phyloP scores from a whole-genome alignment of 2,888 invertebrate genomes.

The Erebia ligea region DNA sequence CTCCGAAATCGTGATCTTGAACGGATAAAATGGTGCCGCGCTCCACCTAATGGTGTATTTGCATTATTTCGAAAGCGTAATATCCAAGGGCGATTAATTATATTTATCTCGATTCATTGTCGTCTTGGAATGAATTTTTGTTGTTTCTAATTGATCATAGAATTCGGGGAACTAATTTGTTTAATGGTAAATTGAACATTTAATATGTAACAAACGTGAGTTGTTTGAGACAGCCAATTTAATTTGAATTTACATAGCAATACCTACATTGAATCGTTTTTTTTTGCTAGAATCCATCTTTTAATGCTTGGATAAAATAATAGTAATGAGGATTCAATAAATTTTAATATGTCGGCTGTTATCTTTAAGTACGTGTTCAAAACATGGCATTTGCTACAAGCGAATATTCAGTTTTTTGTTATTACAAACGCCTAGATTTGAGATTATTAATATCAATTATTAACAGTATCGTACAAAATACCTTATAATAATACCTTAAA shows the following conservation, averaged over 20 bases:
- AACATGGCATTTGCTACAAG: constrained; percentile 39
- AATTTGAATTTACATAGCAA: constrained; percentile 4
- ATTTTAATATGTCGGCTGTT: constrained; percentile 21
- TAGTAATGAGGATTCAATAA: too few relatives aligned
- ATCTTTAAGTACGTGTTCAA: constrained; percentile 45
- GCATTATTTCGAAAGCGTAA: constrained; percentile 32
- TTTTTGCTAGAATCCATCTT: too few relatives aligned
- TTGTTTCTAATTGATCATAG: constrained; percentile 26
- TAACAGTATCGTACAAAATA: neutral
- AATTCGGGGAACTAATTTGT: constrained; percentile 15
- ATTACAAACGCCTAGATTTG: constrained; percentile 37
- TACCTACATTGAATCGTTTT: neutral
- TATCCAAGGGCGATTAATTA: constrained; percentile 23
- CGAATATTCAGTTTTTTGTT: constrained; percentile 54
- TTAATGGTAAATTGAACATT: constrained; percentile 1
- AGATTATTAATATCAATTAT: constrained; percentile 17
- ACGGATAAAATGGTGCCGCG: constrained; percentile 33
- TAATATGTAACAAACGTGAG: constrained; percentile 13
- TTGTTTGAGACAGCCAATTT: neutral
- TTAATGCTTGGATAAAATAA: too few relatives aligned
- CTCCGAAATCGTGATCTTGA: constrained; percentile 41
- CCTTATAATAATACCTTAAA: too few relatives aligned
- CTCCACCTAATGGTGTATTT: constrained; percentile 28
- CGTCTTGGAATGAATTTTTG: constrained; percentile 17
- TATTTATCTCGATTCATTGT: constrained; percentile 25